Evolutionary conservation across 2,113 vertebrate genomes (phyloP), one percentile per base, ranked within the genome.

Genomic region (Holacanthus passer): DNA sequence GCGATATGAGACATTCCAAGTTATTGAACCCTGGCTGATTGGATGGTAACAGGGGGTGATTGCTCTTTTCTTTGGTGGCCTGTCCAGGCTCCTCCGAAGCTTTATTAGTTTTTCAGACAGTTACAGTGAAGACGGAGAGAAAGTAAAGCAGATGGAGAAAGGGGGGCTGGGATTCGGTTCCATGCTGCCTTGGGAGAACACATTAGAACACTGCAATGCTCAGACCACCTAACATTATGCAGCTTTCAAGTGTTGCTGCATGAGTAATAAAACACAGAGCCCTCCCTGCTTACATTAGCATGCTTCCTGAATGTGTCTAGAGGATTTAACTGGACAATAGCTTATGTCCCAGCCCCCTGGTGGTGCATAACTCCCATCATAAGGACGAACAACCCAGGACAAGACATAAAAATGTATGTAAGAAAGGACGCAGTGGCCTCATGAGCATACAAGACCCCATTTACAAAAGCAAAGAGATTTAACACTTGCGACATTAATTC

Each of bases 11-110:
- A 91, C 89, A 85, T 76, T 82, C 55, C 78, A 76, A 80, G 80
- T 88, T 88, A 85, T 66, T 91, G 87, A 87, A 91, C 86, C 81
- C 73, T n/a, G 79, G 77, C 77, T 89, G 89, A 92, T 86, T 88
- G 87, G 83, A 88, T 77, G 81, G 84, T 87, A 91, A 89, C 82
- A 32, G 82, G 62, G 48, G 65, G 60, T 69, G 86, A 93, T 91
- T 87, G 82, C 73, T 75, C 90, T 85, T 72, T 88, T 82, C 75
- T 77, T 73, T 47, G 45, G 66, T 66, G 58, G 67, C 52, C 32
- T 2, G 60, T 43, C 70, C 60, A 35, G 27, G 22, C 56, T 31
- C 20, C 58, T 67, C 58, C 7, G 8, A 45, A 52, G 22, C 73
- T 79, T 83, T 86, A 84, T 85, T 79, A 14, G 32, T 72, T 78